These are phyloP conservation scores for Phaethornis superciliosus DNA, from an alignment of 2,113 vertebrate genomes.

Conservation along the genomic window DNA sequence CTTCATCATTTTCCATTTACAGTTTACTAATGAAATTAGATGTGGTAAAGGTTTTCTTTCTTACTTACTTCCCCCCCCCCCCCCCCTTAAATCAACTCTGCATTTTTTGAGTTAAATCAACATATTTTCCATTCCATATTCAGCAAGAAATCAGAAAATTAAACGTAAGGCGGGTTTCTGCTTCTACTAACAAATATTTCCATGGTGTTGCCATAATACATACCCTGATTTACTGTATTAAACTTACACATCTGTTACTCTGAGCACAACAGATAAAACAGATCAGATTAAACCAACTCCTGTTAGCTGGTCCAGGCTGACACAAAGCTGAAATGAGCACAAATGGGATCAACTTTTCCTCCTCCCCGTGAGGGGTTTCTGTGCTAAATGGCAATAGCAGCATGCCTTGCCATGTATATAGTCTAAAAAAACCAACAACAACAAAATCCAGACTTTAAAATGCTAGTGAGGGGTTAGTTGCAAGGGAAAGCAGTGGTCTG, in stretches of 20 bases:
- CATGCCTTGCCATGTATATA: neutral
- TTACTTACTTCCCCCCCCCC: neutral
- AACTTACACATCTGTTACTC: slow-evolving; percentile 31
- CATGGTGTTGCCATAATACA: slow-evolving; percentile 48
- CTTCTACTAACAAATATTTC: slow-evolving; percentile 62
- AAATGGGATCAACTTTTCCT: neutral
- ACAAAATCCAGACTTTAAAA: neutral
- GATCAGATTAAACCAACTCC: slow-evolving; percentile 26
- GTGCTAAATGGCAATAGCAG: neutral
- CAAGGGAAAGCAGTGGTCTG: neutral
- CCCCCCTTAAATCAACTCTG: slow-evolving; percentile 22
- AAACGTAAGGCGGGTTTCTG: slow-evolving; percentile 38
- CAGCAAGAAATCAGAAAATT: slow-evolving; percentile 75
- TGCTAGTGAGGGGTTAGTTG: neutral
- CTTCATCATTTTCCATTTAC: slow-evolving; percentile 73
- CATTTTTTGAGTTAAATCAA: slow-evolving; percentile 80
- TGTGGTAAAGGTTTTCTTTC: slow-evolving; percentile 58
- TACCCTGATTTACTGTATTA: slow-evolving; percentile 23
- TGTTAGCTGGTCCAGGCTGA: neutral
- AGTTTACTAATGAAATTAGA: slow-evolving; percentile 81
- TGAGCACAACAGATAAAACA: slow-evolving; percentile 21
- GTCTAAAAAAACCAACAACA: neutral
- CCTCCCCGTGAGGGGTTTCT: neutral
- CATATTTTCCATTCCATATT: slow-evolving; percentile 75
- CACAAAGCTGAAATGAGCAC: slow-evolving; percentile 33